Conservation (phyloP, 1,140 invertebrate species). For the Rhopalosiphum padi region DNA sequence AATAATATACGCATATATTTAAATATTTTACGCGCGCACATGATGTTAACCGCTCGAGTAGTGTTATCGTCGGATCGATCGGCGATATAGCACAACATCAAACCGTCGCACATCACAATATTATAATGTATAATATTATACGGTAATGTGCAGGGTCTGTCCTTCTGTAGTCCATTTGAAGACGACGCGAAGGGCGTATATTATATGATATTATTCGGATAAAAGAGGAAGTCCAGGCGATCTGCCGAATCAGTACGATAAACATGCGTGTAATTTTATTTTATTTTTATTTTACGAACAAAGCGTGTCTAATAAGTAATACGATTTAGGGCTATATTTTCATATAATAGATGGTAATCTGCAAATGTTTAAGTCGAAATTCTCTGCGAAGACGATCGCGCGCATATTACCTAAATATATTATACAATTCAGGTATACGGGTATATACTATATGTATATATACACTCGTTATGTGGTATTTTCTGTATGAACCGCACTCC, state of each 20-base stretch:
- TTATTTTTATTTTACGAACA: neutral
- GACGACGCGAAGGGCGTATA: neutral
- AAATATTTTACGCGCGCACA: neutral
- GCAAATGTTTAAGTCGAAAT: neutral
- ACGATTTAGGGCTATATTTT: neutral
- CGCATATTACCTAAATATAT: neutral
- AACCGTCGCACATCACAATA: neutral
- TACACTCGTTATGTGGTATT: neutral
- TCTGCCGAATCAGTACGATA: neutral
- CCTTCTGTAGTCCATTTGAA: neutral
- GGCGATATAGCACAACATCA: neutral
- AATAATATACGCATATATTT: neutral
- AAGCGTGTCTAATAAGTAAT: neutral
- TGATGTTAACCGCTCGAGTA: neutral
- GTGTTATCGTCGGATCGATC: slow-evolving; percentile 9
- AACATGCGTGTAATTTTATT: neutral
- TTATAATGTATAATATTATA: neutral
- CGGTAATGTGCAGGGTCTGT: neutral
- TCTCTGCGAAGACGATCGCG: neutral
- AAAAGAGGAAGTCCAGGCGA: neutral
- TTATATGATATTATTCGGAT: neutral
- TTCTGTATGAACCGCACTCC: neutral
- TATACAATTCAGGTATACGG: no score
- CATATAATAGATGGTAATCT: neutral
- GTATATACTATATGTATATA: no score